Evolutionary conservation across 2,113 vertebrate genomes (phyloP).

Genomic region (Arenaria interpres): DNA sequence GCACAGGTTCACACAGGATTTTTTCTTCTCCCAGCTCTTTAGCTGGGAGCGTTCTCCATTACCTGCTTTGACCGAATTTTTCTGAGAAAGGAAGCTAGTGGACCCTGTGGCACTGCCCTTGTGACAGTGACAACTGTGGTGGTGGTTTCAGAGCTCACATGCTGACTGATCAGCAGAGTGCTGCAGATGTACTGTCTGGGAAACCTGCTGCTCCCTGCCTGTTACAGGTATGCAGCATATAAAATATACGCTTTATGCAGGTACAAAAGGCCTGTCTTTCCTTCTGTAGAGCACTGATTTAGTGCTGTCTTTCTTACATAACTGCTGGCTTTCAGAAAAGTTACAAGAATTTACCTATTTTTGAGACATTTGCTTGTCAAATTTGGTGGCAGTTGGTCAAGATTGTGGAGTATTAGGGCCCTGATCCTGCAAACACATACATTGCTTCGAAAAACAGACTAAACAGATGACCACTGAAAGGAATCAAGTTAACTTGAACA

Average conservation of each 20-base stretch:
- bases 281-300: fast-evolving
- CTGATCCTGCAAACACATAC: background rate
- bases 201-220: background rate
- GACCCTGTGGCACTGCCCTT: fast-evolving
- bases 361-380: background rate
- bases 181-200: background rate
- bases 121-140: background rate
- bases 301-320: background rate
- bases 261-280: background rate
- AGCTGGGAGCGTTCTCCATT: background rate
- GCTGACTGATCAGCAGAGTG: background rate
- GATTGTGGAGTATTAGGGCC: background rate
- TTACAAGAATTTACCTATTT: background rate
- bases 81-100: background rate
- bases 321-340: background rate
- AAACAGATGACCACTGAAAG: background rate
- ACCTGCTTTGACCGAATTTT: background rate
- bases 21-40: background rate
- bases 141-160: background rate
- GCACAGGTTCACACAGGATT: background rate
- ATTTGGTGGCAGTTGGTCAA: background rate
- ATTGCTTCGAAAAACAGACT: background rate
- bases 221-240: background rate
- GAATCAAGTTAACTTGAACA: background rate
- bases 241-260: background rate